phyloP scores from a whole-genome alignment of 1,140 invertebrate genomes.

The Zaprionus taronus region DNA sequence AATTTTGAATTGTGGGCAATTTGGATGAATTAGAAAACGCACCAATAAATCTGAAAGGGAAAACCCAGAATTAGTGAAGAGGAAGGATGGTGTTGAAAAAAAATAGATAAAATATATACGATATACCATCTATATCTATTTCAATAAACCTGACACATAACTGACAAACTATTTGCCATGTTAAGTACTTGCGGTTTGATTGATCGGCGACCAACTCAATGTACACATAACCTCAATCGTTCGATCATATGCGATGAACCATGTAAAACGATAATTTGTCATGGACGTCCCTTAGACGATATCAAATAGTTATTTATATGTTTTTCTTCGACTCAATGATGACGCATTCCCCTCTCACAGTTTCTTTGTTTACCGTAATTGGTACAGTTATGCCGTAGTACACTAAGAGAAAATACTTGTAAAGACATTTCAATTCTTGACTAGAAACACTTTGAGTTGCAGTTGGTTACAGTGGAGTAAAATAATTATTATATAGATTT shows the following conservation, averaged over 20 bases:
- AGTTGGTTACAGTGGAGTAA: background rate
- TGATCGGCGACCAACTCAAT: constrained; percentile 29
- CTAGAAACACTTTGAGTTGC: background rate
- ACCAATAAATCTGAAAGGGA: too few species aligned
- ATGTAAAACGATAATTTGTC: constrained; percentile 23
- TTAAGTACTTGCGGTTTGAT: constrained; percentile 32
- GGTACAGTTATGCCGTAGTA: background rate
- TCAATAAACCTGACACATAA: constrained; percentile 12
- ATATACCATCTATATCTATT: background rate
- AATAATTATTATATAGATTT: background rate
- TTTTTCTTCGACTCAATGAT: background rate
- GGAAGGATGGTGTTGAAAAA: too few species aligned
- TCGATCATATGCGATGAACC: constrained; percentile 21
- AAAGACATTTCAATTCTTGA: background rate
- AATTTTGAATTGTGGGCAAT: too few species aligned
- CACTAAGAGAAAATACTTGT: background rate
- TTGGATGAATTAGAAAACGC: too few species aligned
- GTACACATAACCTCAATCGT: constrained; percentile 41
- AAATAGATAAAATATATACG: too few species aligned
- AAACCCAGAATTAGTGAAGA: too few species aligned
- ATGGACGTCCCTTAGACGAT: background rate
- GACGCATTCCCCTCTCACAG: background rate
- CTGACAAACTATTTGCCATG: constrained; percentile 4
- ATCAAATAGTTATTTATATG: constrained; percentile 11
- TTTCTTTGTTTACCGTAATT: background rate